These are phyloP conservation scores for Trachelus iudaicus DNA, from an alignment of 2,888 invertebrate species.

Conservation along the genomic window DNA sequence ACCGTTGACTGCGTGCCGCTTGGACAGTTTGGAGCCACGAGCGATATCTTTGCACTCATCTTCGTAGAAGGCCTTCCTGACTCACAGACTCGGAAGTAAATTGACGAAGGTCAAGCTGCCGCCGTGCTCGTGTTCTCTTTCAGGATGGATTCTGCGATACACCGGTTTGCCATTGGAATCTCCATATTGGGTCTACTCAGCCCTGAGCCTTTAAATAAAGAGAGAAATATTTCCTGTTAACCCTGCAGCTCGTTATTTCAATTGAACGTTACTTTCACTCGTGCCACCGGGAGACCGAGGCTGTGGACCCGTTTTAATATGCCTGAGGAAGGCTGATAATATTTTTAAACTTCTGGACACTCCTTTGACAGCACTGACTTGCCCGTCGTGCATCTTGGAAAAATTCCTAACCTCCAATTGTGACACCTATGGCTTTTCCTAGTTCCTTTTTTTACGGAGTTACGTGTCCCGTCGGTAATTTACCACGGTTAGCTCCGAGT, in stretches of 20 bases:
- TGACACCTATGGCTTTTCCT: not conserved
- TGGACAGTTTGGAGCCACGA: constrained; percentile 20
- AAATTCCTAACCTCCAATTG: not conserved
- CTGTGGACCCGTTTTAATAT: not conserved
- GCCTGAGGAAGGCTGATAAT: not conserved
- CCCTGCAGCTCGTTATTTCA: not conserved
- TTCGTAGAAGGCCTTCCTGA: constrained; percentile 40
- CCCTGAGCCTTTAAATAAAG: not conserved
- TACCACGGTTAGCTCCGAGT: not conserved
- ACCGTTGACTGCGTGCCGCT: constrained; percentile 47
- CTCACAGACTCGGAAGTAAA: constrained; percentile 51
- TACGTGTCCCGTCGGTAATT: not conserved
- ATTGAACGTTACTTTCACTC: not conserved
- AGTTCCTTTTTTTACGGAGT: not conserved
- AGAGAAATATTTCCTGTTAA: not conserved
- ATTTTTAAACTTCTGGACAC: not conserved
- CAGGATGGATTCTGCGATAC: not conserved
- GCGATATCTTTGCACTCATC: constrained; percentile 57
- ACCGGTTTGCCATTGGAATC: not conserved
- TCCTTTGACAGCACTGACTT: not conserved
- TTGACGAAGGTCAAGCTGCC: constrained; percentile 15
- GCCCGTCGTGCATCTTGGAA: not conserved
- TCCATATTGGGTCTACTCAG: not conserved
- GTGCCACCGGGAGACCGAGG: not conserved
- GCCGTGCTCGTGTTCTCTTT: not conserved